Evolutionary conservation across 1,140 invertebrate species (phyloP).

Genomic region (Mylabris phalerata): DNA sequence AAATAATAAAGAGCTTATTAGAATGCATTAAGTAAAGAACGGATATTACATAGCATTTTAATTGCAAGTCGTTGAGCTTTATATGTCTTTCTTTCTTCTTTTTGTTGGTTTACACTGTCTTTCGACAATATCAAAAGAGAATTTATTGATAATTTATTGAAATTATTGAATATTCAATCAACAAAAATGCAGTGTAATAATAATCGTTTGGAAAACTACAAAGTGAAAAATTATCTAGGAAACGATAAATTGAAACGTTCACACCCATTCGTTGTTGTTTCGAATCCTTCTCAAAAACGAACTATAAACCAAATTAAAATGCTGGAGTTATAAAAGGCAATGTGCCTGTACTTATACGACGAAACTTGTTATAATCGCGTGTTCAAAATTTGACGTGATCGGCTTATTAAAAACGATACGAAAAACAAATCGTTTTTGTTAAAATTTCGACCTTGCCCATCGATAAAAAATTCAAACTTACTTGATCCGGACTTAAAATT

Average conservation of each 20-base stretch:
- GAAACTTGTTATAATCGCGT: slow-evolving; percentile 16
- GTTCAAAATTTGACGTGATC: slow-evolving; percentile 17
- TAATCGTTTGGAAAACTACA: too few relatives aligned
- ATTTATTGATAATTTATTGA: too few relatives aligned
- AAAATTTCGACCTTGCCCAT: neutral
- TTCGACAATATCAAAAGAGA: too few relatives aligned
- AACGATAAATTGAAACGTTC: too few relatives aligned
- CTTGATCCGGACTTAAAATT: slow-evolving; percentile 36
- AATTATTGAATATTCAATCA: too few relatives aligned
- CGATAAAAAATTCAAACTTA: slow-evolving; percentile 13
- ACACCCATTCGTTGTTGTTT: too few relatives aligned
- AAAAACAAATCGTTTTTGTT: neutral
- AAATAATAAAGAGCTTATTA: slow-evolving; percentile 16
- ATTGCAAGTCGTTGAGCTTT: neutral
- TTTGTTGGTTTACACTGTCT: too few relatives aligned
- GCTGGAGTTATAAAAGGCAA: slow-evolving; percentile 9
- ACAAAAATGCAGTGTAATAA: too few relatives aligned
- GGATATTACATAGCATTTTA: slow-evolving; percentile 15
- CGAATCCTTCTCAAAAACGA: too few relatives aligned
- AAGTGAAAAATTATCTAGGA: too few relatives aligned
- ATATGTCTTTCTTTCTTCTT: too few relatives aligned
- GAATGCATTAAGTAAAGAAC: slow-evolving; percentile 12
- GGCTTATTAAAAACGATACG: neutral
- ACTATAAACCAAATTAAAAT: slow-evolving; percentile 6
- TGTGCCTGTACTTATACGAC: slow-evolving; percentile 16